These are phyloP conservation scores for Drosophila pseudoobscura DNA, from an alignment of 1,140 invertebrate species.

Conservation along the genomic window DNA sequence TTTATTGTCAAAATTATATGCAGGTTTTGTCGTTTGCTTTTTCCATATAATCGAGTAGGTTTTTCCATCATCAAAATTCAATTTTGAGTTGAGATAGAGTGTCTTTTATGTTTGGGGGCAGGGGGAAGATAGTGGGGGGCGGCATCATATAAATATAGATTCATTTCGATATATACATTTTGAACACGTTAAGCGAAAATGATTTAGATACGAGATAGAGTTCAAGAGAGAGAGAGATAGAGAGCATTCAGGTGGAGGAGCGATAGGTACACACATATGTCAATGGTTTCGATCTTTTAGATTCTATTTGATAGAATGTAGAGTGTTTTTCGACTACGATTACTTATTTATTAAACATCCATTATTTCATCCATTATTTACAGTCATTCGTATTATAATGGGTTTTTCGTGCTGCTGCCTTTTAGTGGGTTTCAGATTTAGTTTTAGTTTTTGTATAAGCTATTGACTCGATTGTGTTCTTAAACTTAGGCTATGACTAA, in stretches of 20 bases:
- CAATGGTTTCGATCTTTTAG: conserved; percentile 57
- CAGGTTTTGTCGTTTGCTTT: conserved; percentile 44
- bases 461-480: conserved; percentile 44
- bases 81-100: conserved; percentile 57
- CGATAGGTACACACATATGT: conserved; percentile 79
- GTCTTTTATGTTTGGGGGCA: conserved; percentile 9
- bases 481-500: conserved; percentile 50
- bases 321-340: conserved; percentile 38
- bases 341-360: conserved; percentile 23
- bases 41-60: conserved; percentile 10
- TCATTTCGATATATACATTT: conserved; percentile 32
- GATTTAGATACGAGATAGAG: conserved; percentile 11
- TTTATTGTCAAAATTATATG: conserved; percentile 76
- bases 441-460: conserved; percentile 33
- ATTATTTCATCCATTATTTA: conserved; percentile 15
- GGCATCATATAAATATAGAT: conserved; percentile 45
- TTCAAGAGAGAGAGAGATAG: conserved; percentile 9
- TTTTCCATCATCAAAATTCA: conserved; percentile 53
- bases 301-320: conserved; percentile 71
- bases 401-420: conserved; percentile 1
- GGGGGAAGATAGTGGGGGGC: conserved; percentile 26
- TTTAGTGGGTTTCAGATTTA: not conserved
- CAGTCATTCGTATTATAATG: conserved; percentile 16
- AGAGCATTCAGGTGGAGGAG: conserved; percentile 78
- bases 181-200: conserved; percentile 67